phyloP scores from a whole-genome alignment of 2,888 invertebrate genomes.

The Agrotis clavis region DNA sequence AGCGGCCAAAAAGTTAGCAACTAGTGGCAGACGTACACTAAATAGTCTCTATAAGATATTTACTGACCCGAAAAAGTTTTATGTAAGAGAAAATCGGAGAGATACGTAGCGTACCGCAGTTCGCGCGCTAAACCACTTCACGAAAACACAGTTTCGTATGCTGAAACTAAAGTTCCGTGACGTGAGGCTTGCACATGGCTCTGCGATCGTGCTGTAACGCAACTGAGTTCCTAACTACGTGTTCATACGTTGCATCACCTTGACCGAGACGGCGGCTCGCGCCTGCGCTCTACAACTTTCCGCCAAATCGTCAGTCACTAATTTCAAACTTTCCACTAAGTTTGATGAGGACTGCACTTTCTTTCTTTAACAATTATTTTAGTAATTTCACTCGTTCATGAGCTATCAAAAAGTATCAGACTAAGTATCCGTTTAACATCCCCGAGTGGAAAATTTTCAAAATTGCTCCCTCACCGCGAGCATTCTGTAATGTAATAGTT shows the following conservation, averaged over 20 bases:
- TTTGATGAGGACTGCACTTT: not conserved
- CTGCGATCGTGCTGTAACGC: conserved; percentile 23
- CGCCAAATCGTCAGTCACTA: not conserved
- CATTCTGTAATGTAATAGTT: too few species aligned
- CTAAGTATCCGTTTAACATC: too few species aligned
- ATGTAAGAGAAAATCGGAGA: not conserved
- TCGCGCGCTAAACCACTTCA: not conserved
- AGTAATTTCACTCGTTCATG: too few species aligned
- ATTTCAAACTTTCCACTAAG: conserved; percentile 22
- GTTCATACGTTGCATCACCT: conserved; percentile 31
- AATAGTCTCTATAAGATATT: not conserved
- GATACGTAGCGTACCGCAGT: not conserved
- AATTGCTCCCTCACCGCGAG: too few species aligned
- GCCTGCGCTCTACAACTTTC: conserved; percentile 36
- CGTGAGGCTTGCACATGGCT: conserved; percentile 26
- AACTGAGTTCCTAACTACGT: conserved; percentile 31
- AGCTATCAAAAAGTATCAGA: too few species aligned
- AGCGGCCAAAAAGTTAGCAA: conserved; percentile 25
- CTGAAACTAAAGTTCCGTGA: conserved; percentile 30
- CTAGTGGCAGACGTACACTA: conserved; percentile 27
- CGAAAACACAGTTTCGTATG: conserved; percentile 21
- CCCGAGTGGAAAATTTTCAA: too few species aligned
- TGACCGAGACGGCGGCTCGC: conserved; percentile 32
- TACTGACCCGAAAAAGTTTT: not conserved
- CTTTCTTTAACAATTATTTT: too few species aligned